Evolutionary conservation across 35 echinoderm and acorn worm species (phyloP).

Genomic region (Ophiothrix spiculata): DNA sequence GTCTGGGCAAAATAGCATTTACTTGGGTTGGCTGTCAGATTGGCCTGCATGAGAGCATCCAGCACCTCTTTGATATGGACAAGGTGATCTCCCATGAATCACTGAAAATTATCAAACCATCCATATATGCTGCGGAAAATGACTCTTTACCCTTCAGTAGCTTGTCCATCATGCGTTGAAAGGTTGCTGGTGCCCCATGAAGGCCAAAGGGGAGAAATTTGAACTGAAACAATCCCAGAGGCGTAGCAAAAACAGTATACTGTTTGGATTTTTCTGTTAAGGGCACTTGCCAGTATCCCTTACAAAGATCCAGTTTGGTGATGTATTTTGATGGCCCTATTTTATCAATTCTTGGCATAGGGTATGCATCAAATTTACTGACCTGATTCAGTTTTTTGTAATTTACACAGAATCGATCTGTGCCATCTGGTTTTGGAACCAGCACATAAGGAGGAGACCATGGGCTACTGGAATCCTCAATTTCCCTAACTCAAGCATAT

Average conservation of each 20-base stretch:
- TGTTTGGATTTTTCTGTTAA: constrained; percentile 10
- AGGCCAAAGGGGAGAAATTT: too few relatives aligned
- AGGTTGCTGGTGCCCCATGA: constrained; percentile 38
- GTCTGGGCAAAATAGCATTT: not conserved
- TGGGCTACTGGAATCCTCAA: constrained; percentile 20
- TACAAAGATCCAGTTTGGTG: constrained; percentile 38
- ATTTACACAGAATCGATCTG: too few relatives aligned
- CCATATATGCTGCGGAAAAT: too few relatives aligned
- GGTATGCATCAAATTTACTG: constrained; percentile 64
- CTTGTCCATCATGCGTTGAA: constrained; percentile 41
- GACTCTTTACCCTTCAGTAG: constrained; percentile 22
- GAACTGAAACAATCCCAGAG: too few relatives aligned
- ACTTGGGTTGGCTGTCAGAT: constrained; percentile 15
- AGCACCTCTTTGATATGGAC: not conserved
- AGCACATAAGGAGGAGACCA: constrained; percentile 51
- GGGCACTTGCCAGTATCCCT: constrained; percentile 43
- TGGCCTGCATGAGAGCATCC: too few relatives aligned
- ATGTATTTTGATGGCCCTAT: constrained; percentile 27
- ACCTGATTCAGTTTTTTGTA: too few relatives aligned
- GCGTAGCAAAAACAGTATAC: constrained; percentile 34
- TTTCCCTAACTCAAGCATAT: constrained; percentile 48
- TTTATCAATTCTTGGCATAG: constrained; percentile 53
- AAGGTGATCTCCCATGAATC: constrained; percentile 40
- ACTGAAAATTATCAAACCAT: constrained; percentile 51
- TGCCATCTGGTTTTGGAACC: too few relatives aligned